Percentiles rank a stretch among this genome's conserved stretches.
Conservation (phyloP, 2,113 vertebrate genomes). For the Haemorhous mexicanus region DNA sequence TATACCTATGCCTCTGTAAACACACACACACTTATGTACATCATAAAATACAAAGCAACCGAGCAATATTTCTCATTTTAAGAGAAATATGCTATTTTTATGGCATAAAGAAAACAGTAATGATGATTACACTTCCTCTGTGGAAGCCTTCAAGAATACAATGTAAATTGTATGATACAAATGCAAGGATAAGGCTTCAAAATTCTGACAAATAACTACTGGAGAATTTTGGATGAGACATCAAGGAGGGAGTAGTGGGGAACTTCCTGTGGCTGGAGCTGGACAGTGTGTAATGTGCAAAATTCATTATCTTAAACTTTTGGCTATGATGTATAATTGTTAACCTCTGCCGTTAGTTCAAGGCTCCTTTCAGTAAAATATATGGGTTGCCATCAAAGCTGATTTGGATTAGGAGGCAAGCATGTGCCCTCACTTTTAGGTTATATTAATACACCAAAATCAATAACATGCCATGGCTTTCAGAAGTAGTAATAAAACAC, state of each 20-base stretch:
- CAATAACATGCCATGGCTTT: conserved; percentile 78
- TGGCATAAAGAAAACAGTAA: conserved; percentile 23
- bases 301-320: conserved; percentile 75
- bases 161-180: background rate
- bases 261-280: conserved; percentile 16
- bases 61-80: conserved; percentile 24
- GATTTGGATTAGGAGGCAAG: conserved; percentile 72
- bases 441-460: conserved; percentile 81
- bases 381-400: conserved; percentile 68
- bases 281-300: conserved; percentile 41
- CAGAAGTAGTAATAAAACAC: conserved; percentile 80
- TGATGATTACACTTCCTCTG: conserved; percentile 20
- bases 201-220: background rate
- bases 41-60: background rate
- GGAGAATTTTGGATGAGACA: conserved; percentile 23
- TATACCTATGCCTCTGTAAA: background rate
- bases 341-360: conserved; percentile 70
- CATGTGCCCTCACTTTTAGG: conserved; percentile 68
- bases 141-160: conserved; percentile 32
- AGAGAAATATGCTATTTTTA: conserved; percentile 37
- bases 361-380: conserved; percentile 70
- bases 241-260: background rate
- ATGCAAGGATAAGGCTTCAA: conserved; percentile 2
- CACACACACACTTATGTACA: background rate
- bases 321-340: conserved; percentile 70